These are phyloP conservation scores for Sesamia inferens DNA, from an alignment of 2,888 invertebrate genomes.

Conservation along the genomic window DNA sequence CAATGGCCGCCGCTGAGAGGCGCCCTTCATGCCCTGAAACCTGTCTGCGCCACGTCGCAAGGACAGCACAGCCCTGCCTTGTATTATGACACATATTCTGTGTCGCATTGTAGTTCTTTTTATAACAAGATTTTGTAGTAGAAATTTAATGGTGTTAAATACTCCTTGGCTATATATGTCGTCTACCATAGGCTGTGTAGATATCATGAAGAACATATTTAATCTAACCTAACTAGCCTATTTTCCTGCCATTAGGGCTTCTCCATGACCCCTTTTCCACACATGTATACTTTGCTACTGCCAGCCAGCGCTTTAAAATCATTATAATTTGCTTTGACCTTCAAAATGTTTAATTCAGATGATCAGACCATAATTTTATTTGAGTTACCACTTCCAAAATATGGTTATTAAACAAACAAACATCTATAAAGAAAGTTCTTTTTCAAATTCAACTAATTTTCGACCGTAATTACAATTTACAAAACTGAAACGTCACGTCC, in stretches of 20 bases:
- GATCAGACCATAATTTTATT: not conserved
- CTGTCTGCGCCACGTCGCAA: constrained; percentile 44
- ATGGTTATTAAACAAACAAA: constrained; percentile 9
- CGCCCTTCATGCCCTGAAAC: constrained; percentile 51
- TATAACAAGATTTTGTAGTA: constrained; percentile 6
- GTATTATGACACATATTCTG: constrained; percentile 25
- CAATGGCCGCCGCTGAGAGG: constrained; percentile 37
- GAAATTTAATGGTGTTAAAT: constrained; percentile 5
- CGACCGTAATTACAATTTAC: constrained; percentile 27
- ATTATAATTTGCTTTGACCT: not conserved
- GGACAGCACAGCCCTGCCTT: constrained; percentile 22
- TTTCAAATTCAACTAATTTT: constrained; percentile 27
- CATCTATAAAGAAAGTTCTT: not conserved
- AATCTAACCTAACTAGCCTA: not conserved
- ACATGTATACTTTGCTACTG: not conserved
- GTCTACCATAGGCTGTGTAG: not conserved
- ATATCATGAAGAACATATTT: not conserved
- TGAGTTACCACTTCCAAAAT: not conserved
- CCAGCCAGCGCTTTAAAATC: not conserved
- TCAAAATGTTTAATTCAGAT: not conserved
- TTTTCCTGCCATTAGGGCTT: not conserved
- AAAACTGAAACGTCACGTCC: constrained; percentile 40
- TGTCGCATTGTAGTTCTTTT: constrained; percentile 9
- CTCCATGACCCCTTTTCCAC: not conserved
- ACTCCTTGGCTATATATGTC: not conserved